Evolutionary conservation across 2,113 vertebrate species (phyloP).

Genomic region (Daphoenositta chrysoptera): DNA sequence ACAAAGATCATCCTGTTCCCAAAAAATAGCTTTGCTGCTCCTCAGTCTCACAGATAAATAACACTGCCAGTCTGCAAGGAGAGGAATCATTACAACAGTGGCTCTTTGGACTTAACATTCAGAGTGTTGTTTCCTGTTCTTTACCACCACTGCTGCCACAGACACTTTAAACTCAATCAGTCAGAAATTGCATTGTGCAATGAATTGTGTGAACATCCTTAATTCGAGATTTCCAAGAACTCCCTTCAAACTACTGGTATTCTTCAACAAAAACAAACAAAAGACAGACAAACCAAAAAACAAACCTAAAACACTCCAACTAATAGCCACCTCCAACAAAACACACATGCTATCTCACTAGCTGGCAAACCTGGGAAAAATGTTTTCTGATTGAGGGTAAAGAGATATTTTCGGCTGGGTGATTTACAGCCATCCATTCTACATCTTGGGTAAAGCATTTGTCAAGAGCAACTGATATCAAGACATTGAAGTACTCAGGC

Average conservation of each 20-base stretch:
- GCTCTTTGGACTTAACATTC: conserved; percentile 57
- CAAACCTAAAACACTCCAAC: not conserved
- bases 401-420: not conserved
- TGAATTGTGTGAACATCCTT: conserved; percentile 56
- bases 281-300: not conserved
- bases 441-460: not conserved
- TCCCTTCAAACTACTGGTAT: conserved; percentile 2
- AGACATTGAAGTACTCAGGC: not conserved
- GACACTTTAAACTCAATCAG: conserved; percentile 39
- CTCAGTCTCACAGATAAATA: conserved; percentile 59
- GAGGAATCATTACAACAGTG: not conserved
- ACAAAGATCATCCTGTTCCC: conserved; percentile 76
- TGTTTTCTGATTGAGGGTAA: not conserved
- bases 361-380: not conserved
- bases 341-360: not conserved
- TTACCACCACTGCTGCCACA: conserved; percentile 48
- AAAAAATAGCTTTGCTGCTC: not conserved
- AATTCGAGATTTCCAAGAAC: conserved; percentile 26
- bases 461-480: not conserved
- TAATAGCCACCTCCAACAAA: not conserved
- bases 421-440: not conserved
- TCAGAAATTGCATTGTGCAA: not conserved
- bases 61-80: not conserved
- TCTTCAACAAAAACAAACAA: not conserved
- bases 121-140: conserved; percentile 56